These are phyloP conservation scores for Nothocercus nigrocapillus DNA, from an alignment of 2,113 vertebrate species.

Conservation along the genomic window DNA sequence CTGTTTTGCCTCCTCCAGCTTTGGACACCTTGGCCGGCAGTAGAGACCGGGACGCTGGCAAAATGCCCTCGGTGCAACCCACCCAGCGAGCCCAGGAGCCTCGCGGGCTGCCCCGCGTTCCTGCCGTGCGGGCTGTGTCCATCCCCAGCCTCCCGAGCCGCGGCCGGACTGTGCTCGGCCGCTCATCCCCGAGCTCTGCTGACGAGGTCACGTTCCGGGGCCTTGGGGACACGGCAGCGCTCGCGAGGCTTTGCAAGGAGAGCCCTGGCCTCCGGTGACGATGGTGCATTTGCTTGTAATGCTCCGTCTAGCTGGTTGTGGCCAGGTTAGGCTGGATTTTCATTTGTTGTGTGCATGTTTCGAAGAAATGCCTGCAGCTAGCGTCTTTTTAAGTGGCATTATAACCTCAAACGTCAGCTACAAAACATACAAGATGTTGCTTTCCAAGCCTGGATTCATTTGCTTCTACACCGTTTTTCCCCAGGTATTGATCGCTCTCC, in stretches of 20 bases:
- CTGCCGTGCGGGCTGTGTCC: not conserved
- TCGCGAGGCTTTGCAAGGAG: not conserved
- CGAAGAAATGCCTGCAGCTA: not conserved
- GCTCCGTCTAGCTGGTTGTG: not conserved
- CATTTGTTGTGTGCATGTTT: not conserved
- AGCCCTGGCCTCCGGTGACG: not conserved
- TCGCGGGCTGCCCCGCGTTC: rapidly evolving
- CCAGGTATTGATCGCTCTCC: not conserved
- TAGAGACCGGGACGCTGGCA: not conserved
- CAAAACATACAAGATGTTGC: too few species aligned
- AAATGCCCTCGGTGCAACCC: not conserved
- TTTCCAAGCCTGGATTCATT: not conserved
- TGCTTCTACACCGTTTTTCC: not conserved
- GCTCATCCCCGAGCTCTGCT: not conserved
- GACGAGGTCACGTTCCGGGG: not conserved
- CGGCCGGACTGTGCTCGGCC: not conserved
- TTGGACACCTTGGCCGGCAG: not conserved
- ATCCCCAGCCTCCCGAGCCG: rapidly evolving
- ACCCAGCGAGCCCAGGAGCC: not conserved
- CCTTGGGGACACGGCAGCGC: rapidly evolving
- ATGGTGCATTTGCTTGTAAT: not conserved
- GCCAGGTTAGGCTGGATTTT: not conserved
- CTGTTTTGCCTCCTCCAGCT: not conserved
- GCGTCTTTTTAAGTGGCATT: not conserved
- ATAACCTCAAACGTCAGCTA: not conserved